Conservation (phyloP, 53 echinoderm and acorn worm genomes). For the Holothuria scabra region DNA sequence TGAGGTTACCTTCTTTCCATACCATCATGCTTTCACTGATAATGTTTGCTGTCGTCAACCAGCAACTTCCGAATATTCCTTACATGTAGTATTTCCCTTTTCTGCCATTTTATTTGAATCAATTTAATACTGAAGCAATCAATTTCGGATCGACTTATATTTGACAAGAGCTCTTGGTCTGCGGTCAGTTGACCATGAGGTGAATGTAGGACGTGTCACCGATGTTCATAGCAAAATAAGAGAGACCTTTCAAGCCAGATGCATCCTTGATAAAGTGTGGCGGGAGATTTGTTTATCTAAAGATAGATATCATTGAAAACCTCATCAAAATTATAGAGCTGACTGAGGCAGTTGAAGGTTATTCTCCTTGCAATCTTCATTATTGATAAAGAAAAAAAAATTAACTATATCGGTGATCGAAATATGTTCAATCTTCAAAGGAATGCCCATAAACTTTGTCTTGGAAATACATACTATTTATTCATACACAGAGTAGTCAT, state of each 20-base stretch:
- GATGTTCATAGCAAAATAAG: background rate
- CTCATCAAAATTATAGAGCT: background rate
- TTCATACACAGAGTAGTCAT: too few species aligned
- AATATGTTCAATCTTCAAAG: too few species aligned
- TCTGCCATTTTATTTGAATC: background rate
- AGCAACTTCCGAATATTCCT: too few species aligned
- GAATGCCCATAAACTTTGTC: too few species aligned
- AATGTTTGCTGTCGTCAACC: too few species aligned
- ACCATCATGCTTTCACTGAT: too few species aligned
- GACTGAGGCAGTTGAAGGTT: slow-evolving; percentile 29
- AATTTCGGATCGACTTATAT: slow-evolving; percentile 24
- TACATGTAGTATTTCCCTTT: too few species aligned
- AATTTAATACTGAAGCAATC: slow-evolving; percentile 13
- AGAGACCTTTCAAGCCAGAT: slow-evolving; percentile 1
- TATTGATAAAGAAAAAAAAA: background rate
- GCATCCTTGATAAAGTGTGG: slow-evolving; percentile 25
- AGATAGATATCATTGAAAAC: background rate
- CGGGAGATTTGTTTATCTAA: slow-evolving; percentile 28
- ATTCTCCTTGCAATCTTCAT: background rate
- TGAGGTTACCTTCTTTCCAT: too few species aligned
- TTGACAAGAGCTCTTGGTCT: background rate
- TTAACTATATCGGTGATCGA: too few species aligned
- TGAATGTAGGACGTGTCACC: slow-evolving; percentile 31
- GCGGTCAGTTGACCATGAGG: slow-evolving; percentile 16
- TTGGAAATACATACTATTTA: too few species aligned